These are phyloP conservation scores for Urosaurus nigricauda DNA, from an alignment of 2,797 vertebrate genomes.

Conservation along the genomic window DNA sequence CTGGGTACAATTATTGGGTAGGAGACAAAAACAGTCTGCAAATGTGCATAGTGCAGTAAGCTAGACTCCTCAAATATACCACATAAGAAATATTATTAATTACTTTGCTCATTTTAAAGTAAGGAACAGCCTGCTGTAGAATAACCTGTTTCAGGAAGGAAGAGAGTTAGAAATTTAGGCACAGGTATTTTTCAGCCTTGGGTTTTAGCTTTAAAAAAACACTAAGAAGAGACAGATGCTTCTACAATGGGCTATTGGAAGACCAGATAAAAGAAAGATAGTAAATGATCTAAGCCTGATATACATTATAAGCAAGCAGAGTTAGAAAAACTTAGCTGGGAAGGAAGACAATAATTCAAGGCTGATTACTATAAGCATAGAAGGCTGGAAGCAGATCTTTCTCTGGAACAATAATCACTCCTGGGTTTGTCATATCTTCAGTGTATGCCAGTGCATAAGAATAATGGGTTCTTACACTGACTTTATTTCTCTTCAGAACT, in stretches of 20 bases:
- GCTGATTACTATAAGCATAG: background rate
- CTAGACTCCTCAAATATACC: background rate
- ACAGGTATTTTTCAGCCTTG: background rate
- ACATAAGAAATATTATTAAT: background rate
- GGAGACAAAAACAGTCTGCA: background rate
- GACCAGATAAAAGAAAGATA: background rate
- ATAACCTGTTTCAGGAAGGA: background rate
- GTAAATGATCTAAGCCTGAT: background rate
- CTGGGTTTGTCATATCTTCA: background rate
- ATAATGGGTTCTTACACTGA: constrained; percentile 3
- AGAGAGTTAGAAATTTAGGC: background rate
- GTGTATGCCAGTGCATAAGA: background rate
- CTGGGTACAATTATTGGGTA: background rate
- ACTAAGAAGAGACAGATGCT: background rate
- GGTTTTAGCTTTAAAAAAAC: background rate
- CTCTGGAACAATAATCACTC: background rate
- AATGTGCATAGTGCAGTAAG: background rate
- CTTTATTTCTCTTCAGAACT: constrained; percentile 82
- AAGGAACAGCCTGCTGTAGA: background rate
- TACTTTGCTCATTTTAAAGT: background rate
- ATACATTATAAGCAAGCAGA: background rate
- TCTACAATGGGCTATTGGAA: background rate
- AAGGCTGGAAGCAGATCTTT: background rate
- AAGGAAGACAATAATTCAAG: background rate
- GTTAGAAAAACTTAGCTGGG: background rate